Base-by-base conservation (phyloP, 2,888 invertebrate genomes). In the Alentia gelatinosa region DNA sequence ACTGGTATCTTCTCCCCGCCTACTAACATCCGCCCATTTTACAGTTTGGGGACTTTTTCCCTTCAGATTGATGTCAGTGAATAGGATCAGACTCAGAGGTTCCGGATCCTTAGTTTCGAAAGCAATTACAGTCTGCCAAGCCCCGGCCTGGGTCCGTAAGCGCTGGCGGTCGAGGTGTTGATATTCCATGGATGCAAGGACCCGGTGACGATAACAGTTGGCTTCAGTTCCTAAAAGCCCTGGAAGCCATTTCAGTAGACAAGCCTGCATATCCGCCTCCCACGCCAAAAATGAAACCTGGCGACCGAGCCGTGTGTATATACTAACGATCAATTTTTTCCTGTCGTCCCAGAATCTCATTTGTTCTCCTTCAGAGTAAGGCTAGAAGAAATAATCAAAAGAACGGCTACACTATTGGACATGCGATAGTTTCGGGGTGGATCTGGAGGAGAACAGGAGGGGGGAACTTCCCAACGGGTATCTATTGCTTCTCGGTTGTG, bases 281-380 rank as follows among this genome's bases (percentile, higher is more conserved):
- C 68, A 68, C 23, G 26, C 30, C 30, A 68, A 30, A 68, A 68
- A 19, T 68, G 33, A 30, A 68, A 68, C 30, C 68, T 47, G 47
- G 9, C 7, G 68, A 30, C 68, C 56, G 3, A 56, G 56, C 23
- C 15, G 9, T 47, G 47, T 68, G 12, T 68, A 68, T 30, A 5
- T 30, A 30, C 68, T 68, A 30, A 26, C 26, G 68, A 68, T 68
- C 68, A 68, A 68, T 68, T 68, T 30, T 68, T 68, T 68, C 68
- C n/a, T 68, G 68, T 12, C 33, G 12, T 68, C 30, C 30, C n/a
- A 1, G 68, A 68, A 30, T 68, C 68, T 68, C 68, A 30, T 30
- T 30, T 68, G 68, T 68, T 68, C 68, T 68, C 12, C 68, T 68
- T 68, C 68, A 68, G 56, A 56, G n/a, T n/a, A n/a, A n/a, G n/a